Evolutionary conservation across 2,797 vertebrate species (phyloP).

Genomic region (Anguilla megastoma): DNA sequence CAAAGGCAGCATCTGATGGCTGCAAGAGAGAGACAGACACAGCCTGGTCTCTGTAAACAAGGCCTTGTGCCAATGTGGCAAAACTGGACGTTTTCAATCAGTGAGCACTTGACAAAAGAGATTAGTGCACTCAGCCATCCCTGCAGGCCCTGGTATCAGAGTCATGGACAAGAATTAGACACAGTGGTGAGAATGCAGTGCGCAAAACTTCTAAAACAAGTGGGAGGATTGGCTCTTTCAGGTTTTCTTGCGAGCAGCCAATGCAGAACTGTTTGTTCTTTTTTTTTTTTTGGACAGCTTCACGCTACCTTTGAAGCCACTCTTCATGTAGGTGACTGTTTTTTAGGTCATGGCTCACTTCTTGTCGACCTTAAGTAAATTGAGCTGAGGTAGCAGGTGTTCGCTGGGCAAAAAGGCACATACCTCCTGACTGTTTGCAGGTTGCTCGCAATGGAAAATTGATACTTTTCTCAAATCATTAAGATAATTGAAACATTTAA

Average conservation of each 20-base stretch:
- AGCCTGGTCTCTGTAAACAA: conserved; percentile 65
- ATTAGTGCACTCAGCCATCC: not conserved
- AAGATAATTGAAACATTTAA: not conserved
- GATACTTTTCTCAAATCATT: not conserved
- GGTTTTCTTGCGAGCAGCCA: conserved; percentile 13
- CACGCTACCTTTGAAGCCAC: not conserved
- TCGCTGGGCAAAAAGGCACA: conserved; percentile 13
- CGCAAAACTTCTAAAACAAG: not conserved
- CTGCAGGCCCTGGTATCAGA: not conserved
- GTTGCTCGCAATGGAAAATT: not conserved
- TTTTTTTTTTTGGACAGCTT: not conserved
- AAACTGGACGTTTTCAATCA: conserved; percentile 64
- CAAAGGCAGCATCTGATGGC: conserved; percentile 58
- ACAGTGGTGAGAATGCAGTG: not conserved
- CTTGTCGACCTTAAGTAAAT: conserved; percentile 30
- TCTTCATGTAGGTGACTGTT: not conserved
- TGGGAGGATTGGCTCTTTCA: conserved; percentile 7
- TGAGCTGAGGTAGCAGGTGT: conserved; percentile 16
- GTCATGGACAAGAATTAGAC: not conserved
- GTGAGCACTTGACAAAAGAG: not conserved
- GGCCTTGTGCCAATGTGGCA: conserved; percentile 67
- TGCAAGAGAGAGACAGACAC: conserved; percentile 60
- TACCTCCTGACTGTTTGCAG: not conserved
- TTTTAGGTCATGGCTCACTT: conserved; percentile 18
- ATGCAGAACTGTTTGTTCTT: not conserved